Evolutionary conservation across 2,113 vertebrate genomes (phyloP), one percentile per base, ranked within the genome.

Genomic region (Morone chrysops): DNA sequence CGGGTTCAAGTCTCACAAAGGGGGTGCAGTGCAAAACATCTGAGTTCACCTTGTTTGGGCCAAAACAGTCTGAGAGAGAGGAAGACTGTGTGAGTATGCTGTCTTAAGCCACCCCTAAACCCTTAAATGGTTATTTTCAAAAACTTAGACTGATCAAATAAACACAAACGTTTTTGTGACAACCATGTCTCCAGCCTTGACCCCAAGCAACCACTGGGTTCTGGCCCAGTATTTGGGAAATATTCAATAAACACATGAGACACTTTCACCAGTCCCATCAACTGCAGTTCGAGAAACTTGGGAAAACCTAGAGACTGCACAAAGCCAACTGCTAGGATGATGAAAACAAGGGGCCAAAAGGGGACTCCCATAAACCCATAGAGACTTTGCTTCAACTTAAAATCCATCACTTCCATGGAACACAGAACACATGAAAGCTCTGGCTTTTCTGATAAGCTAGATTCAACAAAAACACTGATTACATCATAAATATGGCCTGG

Each of bases 401-500:
- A 89, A 89, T 89, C 88, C 79, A 89, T 92, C 87, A 80, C 78
- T 86, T 80, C 38, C 73, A 70, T 70, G 83, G 61, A 87, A 75
- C 83, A 69, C 45, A 77, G 74, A 79, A 76, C 77, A 61, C 82
- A 78, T 83, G 67, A 92, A 87, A 83, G 84, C 75, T 51, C 3
- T 4, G 62, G 72, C 40, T 63, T 53, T 61, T 56, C 79, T 83
- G 92, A 94, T 93, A 92, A 92, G 86, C n/a, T 13, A 38, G 40
- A 59, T 83, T 92, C 93, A 94, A 94, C 62, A 80, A 77, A 86
- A 94, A 89, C 88, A 90, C 36, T 90, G 89, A 92, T 88, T 85
- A 90, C 87, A 88, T 88, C 63, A 85, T 78, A 78, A 89, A 84
- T 75, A 76, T 5, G 20, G 75, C 61, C 78, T 57, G 81, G 79